Evolutionary conservation across 1,140 invertebrate genomes (phyloP).

Genomic region (Acromyrmex echinatior): DNA sequence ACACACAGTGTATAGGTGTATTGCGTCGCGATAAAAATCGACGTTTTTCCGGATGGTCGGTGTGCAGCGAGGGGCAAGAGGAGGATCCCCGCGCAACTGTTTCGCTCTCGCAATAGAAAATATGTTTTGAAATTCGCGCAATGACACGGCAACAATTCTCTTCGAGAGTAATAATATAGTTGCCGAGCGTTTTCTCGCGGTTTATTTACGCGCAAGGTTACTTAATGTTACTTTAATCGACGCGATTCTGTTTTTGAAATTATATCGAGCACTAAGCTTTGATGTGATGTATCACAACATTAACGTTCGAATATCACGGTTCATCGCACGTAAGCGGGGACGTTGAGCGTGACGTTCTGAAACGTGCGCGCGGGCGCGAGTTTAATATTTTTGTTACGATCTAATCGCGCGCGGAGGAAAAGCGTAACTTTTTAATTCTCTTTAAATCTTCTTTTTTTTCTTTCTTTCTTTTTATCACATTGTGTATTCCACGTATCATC

Average conservation of each 20-base stretch:
- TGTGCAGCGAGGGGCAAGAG: not conserved
- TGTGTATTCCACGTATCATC: not conserved
- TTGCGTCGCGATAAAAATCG: conserved; percentile 48
- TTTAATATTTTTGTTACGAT: conserved; percentile 53
- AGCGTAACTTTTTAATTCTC: not conserved
- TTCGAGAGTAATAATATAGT: conserved; percentile 25
- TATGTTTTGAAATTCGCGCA: conserved; percentile 33
- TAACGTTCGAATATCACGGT: conserved; percentile 40
- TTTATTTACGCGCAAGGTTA: conserved; percentile 58
- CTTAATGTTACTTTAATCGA: conserved; percentile 45
- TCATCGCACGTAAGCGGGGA: conserved; percentile 25
- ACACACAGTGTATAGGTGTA: not conserved
- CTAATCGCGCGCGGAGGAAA: conserved; percentile 14
- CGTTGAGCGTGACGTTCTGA: conserved; percentile 32
- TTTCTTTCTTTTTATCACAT: not conserved
- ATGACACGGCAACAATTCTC: conserved; percentile 23
- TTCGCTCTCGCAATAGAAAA: no score
- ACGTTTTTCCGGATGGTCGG: conserved; percentile 18
- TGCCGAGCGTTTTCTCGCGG: conserved; percentile 34
- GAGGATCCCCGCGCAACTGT: no score
- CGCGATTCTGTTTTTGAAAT: conserved; percentile 50
- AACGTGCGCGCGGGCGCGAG: not conserved
- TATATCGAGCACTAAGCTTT: conserved; percentile 28
- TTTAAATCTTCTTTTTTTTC: not conserved
- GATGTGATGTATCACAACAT: conserved; percentile 34